Conservation (phyloP, 1,140 invertebrate species). For the Drosophila repleta region DNA sequence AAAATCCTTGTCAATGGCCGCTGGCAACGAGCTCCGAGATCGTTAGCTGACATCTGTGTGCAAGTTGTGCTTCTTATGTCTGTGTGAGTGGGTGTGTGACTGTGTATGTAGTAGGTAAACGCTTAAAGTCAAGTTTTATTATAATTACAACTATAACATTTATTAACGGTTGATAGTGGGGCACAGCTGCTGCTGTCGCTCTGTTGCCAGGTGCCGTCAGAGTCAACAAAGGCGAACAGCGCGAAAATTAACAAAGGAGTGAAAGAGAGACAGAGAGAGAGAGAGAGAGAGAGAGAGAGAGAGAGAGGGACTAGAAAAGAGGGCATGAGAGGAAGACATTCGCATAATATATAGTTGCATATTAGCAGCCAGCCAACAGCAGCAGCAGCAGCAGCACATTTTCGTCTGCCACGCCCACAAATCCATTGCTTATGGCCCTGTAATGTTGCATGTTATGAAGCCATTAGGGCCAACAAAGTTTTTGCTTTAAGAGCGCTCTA, state of each 20-base stretch:
- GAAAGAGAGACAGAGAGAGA: not conserved
- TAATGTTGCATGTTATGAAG: conserved; percentile 82
- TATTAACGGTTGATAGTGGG: conserved; percentile 70
- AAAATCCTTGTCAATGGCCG: conserved; percentile 36
- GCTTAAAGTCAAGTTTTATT: conserved; percentile 79
- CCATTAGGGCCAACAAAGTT: conserved; percentile 76
- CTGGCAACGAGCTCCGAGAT: conserved; percentile 38
- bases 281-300: not conserved
- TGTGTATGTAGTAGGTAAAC: conserved; percentile 24
- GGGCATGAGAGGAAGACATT: conserved; percentile 30
- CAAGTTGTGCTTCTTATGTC: conserved; percentile 12
- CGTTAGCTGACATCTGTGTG: conserved; percentile 47
- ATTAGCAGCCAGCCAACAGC: conserved; percentile 54
- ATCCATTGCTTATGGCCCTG: conserved; percentile 57
- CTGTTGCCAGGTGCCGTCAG: conserved; percentile 65
- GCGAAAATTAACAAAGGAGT: conserved; percentile 17
- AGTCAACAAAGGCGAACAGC: conserved; percentile 49
- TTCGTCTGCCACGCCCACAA: conserved; percentile 49
- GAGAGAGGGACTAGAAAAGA: not conserved
- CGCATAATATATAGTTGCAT: conserved; percentile 78
- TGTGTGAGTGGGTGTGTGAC: conserved; percentile 17
- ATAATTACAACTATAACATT: conserved; percentile 82
- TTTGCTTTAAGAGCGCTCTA: conserved; percentile 72
- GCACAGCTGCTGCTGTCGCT: conserved; percentile 43
- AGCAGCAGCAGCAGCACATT: conserved; percentile 33